Percentiles rank a stretch among this genome's conserved stretches.
phyloP scores from a whole-genome alignment of 2,797 vertebrate genomes.

The Syncerus caffer region DNA sequence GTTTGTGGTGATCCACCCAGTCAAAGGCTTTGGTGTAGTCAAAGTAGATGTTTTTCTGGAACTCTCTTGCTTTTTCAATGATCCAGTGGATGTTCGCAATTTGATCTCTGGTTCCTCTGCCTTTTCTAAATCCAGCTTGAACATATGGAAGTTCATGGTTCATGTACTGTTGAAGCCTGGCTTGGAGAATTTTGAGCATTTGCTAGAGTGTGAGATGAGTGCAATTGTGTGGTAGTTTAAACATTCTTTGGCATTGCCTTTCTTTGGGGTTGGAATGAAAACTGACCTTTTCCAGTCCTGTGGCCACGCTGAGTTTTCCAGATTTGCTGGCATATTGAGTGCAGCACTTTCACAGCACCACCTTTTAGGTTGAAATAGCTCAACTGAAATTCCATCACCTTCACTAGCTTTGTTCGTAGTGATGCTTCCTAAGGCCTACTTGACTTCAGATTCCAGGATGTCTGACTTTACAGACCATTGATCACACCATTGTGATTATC shows the following conservation, averaged over 20 bases:
- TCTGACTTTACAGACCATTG: background rate
- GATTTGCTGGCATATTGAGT: background rate
- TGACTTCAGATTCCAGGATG: background rate
- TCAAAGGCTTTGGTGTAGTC: background rate
- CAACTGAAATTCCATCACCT: background rate
- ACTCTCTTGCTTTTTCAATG: background rate
- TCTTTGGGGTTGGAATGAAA: background rate
- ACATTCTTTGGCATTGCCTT: background rate
- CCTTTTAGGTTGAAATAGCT: background rate
- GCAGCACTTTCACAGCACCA: background rate
- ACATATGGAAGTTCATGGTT: background rate
- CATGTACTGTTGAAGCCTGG: background rate
- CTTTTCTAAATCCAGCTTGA: background rate
- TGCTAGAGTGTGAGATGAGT: background rate
- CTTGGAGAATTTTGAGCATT: background rate
- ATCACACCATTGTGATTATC: background rate
- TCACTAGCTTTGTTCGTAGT: background rate
- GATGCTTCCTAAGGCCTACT: background rate
- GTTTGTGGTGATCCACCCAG: background rate
- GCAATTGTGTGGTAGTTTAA: background rate
- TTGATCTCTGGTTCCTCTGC: background rate
- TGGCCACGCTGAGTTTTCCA: background rate
- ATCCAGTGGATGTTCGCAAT: background rate
- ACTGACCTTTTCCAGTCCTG: background rate
- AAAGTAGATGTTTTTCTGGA: background rate